These are phyloP conservation scores for Aphis craccivora DNA, from an alignment of 1,140 invertebrate genomes.

Conservation along the genomic window DNA sequence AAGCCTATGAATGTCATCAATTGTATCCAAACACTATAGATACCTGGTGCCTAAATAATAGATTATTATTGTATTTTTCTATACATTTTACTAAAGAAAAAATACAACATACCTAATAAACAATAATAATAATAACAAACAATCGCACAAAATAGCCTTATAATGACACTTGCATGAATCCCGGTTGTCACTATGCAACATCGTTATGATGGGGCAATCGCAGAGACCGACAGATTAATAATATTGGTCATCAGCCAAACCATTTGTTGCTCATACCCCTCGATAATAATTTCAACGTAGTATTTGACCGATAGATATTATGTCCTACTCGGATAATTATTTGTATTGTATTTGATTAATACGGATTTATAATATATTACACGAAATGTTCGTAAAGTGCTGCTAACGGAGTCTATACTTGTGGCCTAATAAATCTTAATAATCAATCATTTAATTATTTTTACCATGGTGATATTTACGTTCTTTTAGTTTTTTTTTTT, in stretches of 20 bases:
- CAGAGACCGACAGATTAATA: background rate
- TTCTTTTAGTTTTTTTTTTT: background rate
- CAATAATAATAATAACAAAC: too few species aligned
- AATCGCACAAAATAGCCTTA: background rate
- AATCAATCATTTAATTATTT: background rate
- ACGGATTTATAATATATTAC: background rate
- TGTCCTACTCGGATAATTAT: background rate
- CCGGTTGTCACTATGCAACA: background rate
- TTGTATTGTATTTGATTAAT: background rate
- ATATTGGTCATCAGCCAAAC: slow-evolving; percentile 26
- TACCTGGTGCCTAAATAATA: too few species aligned
- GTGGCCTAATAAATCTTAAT: background rate
- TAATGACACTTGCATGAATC: background rate
- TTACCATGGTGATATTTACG: background rate
- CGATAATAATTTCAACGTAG: background rate
- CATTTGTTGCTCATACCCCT: background rate
- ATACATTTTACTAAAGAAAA: background rate
- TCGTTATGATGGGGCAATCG: background rate
- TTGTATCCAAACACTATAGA: too few species aligned
- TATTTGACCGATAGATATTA: background rate
- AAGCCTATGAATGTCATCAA: background rate
- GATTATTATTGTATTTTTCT: too few species aligned
- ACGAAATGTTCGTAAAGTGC: background rate
- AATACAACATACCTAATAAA: background rate
- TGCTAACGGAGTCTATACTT: too few species aligned